phyloP scores from a whole-genome alignment of 2,113 vertebrate species.

The Gulo gulo region DNA sequence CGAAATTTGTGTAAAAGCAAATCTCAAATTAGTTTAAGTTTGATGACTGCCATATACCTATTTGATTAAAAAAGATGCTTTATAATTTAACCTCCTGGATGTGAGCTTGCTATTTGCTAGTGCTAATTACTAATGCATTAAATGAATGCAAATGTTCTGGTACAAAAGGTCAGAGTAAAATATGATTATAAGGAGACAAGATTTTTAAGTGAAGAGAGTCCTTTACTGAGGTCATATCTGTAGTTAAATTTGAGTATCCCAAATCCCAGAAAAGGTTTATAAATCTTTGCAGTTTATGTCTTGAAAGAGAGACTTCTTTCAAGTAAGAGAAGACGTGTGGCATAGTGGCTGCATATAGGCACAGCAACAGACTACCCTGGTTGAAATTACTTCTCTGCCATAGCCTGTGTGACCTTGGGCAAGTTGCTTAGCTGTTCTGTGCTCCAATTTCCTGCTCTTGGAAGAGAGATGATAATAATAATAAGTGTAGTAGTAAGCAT shows the following conservation, averaged over 20 bases:
- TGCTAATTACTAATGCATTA: slow-evolving; percentile 26
- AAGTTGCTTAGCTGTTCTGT: not conserved
- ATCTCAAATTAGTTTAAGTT: slow-evolving; percentile 35
- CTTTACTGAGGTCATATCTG: slow-evolving; percentile 27
- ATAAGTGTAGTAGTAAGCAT: not conserved
- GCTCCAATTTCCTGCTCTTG: not conserved
- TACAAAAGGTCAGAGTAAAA: slow-evolving; percentile 12
- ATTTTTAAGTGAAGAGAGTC: slow-evolving; percentile 6
- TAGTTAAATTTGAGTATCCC: not conserved
- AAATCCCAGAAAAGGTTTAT: not conserved
- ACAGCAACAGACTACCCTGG: not conserved
- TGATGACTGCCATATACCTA: not conserved
- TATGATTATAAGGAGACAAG: not conserved
- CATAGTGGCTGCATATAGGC: not conserved
- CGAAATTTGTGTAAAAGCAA: slow-evolving; percentile 16
- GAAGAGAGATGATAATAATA: not conserved
- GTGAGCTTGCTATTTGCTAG: slow-evolving; percentile 12
- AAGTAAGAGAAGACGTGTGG: not conserved
- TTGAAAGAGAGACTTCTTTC: not conserved
- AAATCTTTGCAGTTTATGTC: not conserved
- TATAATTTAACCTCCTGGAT: slow-evolving; percentile 33
- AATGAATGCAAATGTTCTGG: slow-evolving; percentile 9
- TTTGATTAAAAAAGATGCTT: slow-evolving; percentile 9
- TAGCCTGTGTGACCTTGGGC: not conserved
- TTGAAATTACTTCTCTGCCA: not conserved